phyloP scores from a whole-genome alignment of 2,888 invertebrate species.

The Latheticus oryzae region DNA sequence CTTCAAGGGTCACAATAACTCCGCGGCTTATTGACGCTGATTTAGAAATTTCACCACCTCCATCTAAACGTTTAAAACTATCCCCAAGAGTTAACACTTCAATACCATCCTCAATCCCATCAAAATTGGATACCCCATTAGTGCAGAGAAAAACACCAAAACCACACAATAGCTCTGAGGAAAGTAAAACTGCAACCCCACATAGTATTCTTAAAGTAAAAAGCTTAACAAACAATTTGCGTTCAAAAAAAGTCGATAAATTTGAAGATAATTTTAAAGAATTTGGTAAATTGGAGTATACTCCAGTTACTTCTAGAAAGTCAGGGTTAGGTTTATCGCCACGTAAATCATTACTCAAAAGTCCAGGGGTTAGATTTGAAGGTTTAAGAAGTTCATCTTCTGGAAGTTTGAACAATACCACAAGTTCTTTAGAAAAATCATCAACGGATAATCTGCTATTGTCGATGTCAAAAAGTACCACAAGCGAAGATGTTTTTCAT shows the following conservation, averaged over 20 bases:
- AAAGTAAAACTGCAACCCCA: slow-evolving; percentile 67
- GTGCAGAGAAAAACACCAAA: slow-evolving; percentile 62
- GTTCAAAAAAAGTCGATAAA: slow-evolving; percentile 1
- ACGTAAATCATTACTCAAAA: slow-evolving; percentile 51
- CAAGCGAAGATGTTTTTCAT: slow-evolving; percentile 49
- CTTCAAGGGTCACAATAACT: slow-evolving; percentile 45
- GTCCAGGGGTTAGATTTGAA: slow-evolving; percentile 48
- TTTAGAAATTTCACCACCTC: slow-evolving; percentile 41
- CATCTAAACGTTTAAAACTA: slow-evolving; percentile 49
- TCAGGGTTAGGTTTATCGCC: slow-evolving; percentile 47
- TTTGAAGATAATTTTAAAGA: slow-evolving; percentile 26
- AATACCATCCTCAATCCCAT: slow-evolving; percentile 44
- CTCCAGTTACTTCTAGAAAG: slow-evolving; percentile 26
- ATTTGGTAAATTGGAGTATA: slow-evolving; percentile 29
- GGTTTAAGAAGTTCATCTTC: slow-evolving; percentile 43
- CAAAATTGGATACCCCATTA: slow-evolving; percentile 70
- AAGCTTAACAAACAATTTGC: slow-evolving; percentile 2
- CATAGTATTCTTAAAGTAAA: slow-evolving; percentile 74
- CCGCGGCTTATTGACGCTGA: slow-evolving; percentile 46
- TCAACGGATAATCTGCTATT: slow-evolving; percentile 1
- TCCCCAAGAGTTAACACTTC: slow-evolving; percentile 49
- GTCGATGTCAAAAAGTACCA: slow-evolving; percentile 33
- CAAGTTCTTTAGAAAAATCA: slow-evolving; percentile 6
- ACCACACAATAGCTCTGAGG: slow-evolving; percentile 38
- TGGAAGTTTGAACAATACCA: slow-evolving; percentile 36